A percentile compares a stretch with the other conserved stretches of the same genome.
These are phyloP conservation scores for Hemaris fuciformis DNA, from an alignment of 2,888 invertebrate species.

Conservation along the genomic window DNA sequence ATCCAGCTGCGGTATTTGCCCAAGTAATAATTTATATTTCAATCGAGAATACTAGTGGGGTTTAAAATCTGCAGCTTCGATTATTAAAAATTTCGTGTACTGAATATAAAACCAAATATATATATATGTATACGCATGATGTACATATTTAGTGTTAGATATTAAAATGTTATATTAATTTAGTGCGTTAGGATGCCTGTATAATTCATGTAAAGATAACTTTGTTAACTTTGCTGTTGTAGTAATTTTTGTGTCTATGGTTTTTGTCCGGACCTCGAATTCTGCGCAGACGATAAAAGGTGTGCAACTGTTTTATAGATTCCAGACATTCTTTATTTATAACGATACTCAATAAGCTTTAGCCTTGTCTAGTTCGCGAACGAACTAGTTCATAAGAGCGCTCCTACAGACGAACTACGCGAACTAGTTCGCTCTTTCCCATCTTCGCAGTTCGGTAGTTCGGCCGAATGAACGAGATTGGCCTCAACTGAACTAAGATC, in stretches of 20 bases:
- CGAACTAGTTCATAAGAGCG: no score
- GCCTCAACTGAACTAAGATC: no score
- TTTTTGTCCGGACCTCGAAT: not conserved
- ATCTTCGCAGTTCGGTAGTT: no score
- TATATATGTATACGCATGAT: conserved; percentile 29
- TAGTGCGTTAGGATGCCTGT: not conserved
- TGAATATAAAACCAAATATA: conserved; percentile 30
- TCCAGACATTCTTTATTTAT: no score
- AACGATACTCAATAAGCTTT: no score
- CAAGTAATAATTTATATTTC: not conserved
- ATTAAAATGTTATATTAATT: conserved; percentile 9
- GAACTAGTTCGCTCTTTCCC: no score
- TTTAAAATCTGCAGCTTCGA: not conserved
- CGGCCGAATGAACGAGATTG: no score
- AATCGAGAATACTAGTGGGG: not conserved
- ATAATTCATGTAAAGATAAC: not conserved
- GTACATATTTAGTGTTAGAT: conserved; percentile 20
- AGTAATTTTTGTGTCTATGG: not conserved
- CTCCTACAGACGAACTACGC: no score
- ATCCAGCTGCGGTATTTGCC: not conserved
- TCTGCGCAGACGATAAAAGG: not conserved
- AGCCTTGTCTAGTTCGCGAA: no score
- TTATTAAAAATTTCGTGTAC: conserved; percentile 19
- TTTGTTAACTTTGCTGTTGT: conserved; percentile 11
- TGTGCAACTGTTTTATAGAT: not conserved